Conservation (phyloP, 2,113 vertebrate species). For the Orthonyx spaldingii region DNA sequence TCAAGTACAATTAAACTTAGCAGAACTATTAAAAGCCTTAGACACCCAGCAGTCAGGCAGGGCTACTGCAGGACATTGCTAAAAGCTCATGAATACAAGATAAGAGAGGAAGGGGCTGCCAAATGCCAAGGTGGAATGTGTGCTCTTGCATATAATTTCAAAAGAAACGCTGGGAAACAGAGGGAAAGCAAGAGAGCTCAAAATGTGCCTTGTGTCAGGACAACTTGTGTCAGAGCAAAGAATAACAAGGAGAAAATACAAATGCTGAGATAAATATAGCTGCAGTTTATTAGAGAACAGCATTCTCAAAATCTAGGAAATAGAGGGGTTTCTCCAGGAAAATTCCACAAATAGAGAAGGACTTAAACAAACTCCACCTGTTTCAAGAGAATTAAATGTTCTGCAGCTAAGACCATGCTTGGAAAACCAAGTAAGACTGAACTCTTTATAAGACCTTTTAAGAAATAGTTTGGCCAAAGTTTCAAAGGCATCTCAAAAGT, state of each 20-base stretch:
- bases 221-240: neutral
- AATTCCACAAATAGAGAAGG: neutral
- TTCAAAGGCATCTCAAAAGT: slow-evolving; percentile 2
- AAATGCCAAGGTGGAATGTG: neutral
- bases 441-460: neutral
- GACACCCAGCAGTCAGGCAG: neutral
- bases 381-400: neutral
- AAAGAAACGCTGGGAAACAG: neutral
- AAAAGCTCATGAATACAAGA: neutral
- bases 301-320: neutral
- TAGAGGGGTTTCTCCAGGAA: neutral
- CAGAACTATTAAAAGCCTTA: slow-evolving; percentile 35
- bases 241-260: neutral
- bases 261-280: neutral
- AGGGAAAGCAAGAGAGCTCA: neutral
- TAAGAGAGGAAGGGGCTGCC: neutral
- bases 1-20: slow-evolving; percentile 53
- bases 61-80: neutral
- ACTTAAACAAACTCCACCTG: neutral
- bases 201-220: neutral
- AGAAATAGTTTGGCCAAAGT: neutral
- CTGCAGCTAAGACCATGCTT: neutral
- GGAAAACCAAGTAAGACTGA: neutral
- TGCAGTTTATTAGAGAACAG: neutral
- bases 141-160: neutral